Evolutionary conservation across 1,140 invertebrate genomes (phyloP).

Genomic region (Solenopsis invicta): DNA sequence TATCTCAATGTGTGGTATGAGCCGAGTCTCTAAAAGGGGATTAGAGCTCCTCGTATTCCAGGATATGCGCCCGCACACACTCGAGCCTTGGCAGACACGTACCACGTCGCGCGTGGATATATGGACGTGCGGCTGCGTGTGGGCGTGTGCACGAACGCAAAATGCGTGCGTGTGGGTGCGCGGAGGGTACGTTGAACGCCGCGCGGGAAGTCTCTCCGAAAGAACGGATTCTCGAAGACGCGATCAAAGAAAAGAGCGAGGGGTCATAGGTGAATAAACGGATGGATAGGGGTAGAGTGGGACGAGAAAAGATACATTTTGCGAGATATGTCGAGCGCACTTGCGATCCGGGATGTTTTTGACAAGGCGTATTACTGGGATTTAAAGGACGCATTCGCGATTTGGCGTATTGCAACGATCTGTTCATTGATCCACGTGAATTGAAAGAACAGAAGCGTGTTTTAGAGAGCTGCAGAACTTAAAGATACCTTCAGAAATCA

Average conservation of each 20-base stretch:
- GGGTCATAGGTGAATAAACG: constrained; percentile 44
- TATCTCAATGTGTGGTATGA: constrained; percentile 84
- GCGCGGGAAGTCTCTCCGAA: constrained; percentile 67
- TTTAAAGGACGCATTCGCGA: constrained; percentile 25
- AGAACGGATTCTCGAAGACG: constrained; percentile 76
- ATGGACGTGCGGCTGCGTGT: neutral
- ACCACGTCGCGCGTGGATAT: constrained; percentile 18
- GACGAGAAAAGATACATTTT: constrained; percentile 64
- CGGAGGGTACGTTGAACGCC: constrained; percentile 26
- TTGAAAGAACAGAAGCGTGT: neutral
- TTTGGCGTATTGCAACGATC: neutral
- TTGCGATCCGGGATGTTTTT: constrained; percentile 16
- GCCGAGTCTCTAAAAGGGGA: constrained; percentile 85
- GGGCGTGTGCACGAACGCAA: neutral
- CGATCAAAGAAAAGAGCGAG: constrained; percentile 76
- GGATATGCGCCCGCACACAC: constrained; percentile 72
- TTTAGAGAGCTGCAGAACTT: neutral
- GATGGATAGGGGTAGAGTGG: constrained; percentile 10
- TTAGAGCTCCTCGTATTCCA: constrained; percentile 84
- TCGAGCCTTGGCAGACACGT: constrained; percentile 26
- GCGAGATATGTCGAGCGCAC: constrained; percentile 22
- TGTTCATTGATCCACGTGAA: neutral
- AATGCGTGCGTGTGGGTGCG: constrained; percentile 57
- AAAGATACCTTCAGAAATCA: neutral
- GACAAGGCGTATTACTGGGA: constrained; percentile 30